Conservation (phyloP, 2,113 vertebrate species). For the Phylloscopus trochiloides region DNA sequence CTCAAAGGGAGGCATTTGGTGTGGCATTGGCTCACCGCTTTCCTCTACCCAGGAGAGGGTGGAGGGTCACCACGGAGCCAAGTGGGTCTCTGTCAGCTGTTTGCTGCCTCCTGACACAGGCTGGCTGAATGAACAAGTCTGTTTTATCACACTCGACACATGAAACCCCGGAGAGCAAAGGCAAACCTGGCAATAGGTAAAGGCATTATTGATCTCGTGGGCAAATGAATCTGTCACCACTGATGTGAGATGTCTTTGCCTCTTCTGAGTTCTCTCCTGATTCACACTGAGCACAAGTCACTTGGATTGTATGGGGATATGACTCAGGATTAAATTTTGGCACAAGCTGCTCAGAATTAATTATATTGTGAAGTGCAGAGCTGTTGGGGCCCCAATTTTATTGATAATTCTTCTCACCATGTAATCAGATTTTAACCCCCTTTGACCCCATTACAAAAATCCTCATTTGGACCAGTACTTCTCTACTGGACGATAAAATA, state of each 20-base stretch:
- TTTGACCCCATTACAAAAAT: not conserved
- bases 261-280: not conserved
- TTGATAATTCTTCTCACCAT: not conserved
- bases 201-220: not conserved
- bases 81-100: not conserved
- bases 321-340: not conserved
- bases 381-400: not conserved
- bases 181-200: not conserved
- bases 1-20: not conserved
- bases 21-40: not conserved
- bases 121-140: not conserved
- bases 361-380: not conserved
- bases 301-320: not conserved
- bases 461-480: not conserved
- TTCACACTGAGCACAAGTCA: not conserved
- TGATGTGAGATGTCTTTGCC: not conserved
- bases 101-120: not conserved
- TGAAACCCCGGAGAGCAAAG: not conserved
- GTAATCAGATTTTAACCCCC: not conserved
- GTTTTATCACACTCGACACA: not conserved
- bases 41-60: not conserved
- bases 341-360: not conserved
- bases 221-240: not conserved
- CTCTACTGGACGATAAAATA: not conserved
- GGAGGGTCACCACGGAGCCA: rapidly evolving